A percentile compares a stretch with the other conserved stretches of the same genome.
Evolutionary conservation across 2,888 invertebrate genomes (phyloP).

Genomic region (Oligia strigilis): DNA sequence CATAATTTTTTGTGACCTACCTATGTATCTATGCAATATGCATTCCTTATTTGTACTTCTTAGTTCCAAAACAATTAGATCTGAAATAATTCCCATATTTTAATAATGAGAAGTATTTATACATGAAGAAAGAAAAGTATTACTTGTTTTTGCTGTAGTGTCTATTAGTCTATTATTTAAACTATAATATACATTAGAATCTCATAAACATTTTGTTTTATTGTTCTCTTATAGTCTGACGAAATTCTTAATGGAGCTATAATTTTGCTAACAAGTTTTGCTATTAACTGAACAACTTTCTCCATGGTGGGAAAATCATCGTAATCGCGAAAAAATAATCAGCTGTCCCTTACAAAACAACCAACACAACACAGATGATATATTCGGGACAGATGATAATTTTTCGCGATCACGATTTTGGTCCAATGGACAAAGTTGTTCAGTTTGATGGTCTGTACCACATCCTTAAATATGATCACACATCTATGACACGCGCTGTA

Average conservation of each 20-base stretch:
- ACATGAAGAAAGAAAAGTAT: conserved; percentile 5
- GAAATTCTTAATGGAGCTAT: neutral
- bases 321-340: neutral
- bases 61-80: neutral
- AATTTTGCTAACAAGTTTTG: neutral
- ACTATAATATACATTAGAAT: conserved; percentile 39
- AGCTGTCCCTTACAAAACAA: neutral
- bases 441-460: neutral
- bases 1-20: neutral
- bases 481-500: neutral
- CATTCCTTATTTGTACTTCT: conserved; percentile 30
- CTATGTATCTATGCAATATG: neutral
- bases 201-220: conserved; percentile 24
- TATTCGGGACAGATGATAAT: too few relatives aligned
- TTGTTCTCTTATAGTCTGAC: conserved; percentile 1
- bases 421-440: neutral
- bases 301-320: neutral
- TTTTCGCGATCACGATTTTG: too few relatives aligned
- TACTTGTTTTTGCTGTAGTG: neutral
- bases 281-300: neutral
- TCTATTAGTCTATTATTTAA: conserved; percentile 27
- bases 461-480: neutral
- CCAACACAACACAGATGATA: too few relatives aligned
- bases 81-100: conserved; percentile 6
- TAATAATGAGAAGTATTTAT: conserved; percentile 19